Conservation (phyloP, 1,140 invertebrate species). For the Musca domestica region DNA sequence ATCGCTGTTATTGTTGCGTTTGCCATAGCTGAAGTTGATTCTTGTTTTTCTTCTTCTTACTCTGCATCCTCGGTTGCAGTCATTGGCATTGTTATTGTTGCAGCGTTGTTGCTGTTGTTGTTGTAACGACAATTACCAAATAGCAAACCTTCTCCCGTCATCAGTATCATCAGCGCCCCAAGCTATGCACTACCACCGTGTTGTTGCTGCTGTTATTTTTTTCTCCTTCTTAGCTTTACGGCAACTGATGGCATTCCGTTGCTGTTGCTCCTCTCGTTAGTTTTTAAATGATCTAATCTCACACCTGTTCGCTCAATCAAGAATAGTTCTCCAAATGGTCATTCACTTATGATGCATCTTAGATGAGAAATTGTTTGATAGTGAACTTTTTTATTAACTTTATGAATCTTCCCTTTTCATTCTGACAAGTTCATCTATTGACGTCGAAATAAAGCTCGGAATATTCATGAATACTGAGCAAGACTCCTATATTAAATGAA, state of each 20-base stretch:
- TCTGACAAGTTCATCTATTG: too few relatives aligned
- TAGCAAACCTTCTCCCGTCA: background rate
- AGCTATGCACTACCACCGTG: background rate
- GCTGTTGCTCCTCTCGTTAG: background rate
- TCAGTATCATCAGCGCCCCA: background rate
- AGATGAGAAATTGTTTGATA: too few relatives aligned
- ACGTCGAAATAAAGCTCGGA: too few relatives aligned
- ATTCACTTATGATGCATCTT: too few relatives aligned
- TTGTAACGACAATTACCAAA: constrained; percentile 10
- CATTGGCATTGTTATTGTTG: too few relatives aligned
- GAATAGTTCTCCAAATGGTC: constrained; percentile 9
- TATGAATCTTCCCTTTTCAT: too few relatives aligned
- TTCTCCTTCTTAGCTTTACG: background rate
- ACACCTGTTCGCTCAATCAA: background rate
- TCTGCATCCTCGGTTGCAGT: background rate
- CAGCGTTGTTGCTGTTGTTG: background rate
- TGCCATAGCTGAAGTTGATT: background rate
- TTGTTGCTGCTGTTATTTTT: background rate
- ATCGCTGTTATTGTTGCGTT: background rate
- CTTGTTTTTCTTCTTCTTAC: background rate
- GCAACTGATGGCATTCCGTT: background rate
- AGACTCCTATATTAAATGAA: too few relatives aligned
- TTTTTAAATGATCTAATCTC: background rate
- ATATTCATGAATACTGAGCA: too few relatives aligned
- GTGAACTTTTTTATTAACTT: too few relatives aligned